Percentiles rank a stretch among this genome's conserved stretches.
Evolutionary conservation across 2,113 vertebrate species (phyloP).

Genomic region (Artemisiospiza belli): DNA sequence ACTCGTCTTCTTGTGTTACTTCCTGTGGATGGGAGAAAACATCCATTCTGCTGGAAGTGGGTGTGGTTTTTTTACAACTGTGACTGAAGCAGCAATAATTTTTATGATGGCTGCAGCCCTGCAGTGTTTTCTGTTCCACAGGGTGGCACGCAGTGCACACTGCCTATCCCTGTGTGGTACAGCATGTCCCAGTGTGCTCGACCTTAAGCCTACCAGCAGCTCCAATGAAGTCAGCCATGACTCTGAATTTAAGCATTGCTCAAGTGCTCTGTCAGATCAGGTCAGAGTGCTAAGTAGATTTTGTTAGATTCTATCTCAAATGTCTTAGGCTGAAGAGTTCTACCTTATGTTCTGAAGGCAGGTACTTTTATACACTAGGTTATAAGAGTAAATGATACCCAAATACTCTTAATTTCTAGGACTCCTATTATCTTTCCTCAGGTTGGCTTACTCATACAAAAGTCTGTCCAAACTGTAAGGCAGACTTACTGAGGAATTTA

Average conservation of each 20-base stretch:
- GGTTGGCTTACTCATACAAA: not conserved
- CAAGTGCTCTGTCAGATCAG: not conserved
- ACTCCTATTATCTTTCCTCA: not conserved
- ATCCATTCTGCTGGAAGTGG: not conserved
- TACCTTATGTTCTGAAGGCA: not conserved
- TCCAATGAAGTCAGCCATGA: not conserved
- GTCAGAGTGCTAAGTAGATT: not conserved
- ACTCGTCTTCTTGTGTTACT: not conserved
- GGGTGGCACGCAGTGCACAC: not conserved
- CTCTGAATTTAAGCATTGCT: not conserved
- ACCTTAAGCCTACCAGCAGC: not conserved
- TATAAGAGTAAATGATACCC: not conserved
- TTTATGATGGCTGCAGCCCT: not conserved
- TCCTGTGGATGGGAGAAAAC: not conserved
- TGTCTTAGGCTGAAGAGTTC: not conserved
- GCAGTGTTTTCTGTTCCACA: not conserved
- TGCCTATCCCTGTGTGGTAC: not conserved
- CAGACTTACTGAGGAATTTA: not conserved
- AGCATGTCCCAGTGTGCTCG: rapidly evolving
- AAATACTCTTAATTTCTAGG: not conserved
- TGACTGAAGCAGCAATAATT: not conserved
- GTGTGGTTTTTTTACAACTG: not conserved
- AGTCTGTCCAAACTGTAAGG: not conserved
- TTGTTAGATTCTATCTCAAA: not conserved
- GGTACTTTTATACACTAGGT: not conserved